Percentiles rank a stretch among this genome's conserved stretches.
Conservation (phyloP, 2,797 vertebrate genomes). For the Schizopygopsis pylzovi region DNA sequence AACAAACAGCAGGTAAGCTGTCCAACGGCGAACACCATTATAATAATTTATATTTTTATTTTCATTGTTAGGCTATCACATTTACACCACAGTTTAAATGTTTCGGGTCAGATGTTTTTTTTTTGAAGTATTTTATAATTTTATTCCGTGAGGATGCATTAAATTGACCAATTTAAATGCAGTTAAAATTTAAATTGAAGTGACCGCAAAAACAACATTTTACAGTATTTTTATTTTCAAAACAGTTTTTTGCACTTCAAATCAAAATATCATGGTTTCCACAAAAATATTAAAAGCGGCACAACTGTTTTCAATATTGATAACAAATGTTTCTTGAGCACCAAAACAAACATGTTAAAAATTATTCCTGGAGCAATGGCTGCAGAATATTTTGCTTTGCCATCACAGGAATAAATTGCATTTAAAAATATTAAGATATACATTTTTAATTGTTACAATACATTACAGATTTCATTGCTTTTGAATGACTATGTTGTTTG, state of each 20-base stretch:
- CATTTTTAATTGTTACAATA: too few relatives aligned
- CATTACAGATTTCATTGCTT: neutral
- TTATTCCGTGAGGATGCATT: neutral
- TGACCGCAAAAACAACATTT: neutral
- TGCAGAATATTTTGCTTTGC: too few relatives aligned
- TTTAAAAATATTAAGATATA: too few relatives aligned
- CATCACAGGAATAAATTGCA: too few relatives aligned
- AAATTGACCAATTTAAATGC: neutral
- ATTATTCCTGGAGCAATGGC: too few relatives aligned
- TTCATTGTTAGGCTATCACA: neutral
- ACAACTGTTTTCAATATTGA: neutral
- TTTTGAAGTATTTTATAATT: neutral
- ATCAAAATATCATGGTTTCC: neutral
- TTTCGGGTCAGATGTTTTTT: neutral
- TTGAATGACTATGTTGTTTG: neutral
- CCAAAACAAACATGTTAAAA: neutral
- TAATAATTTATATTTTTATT: neutral
- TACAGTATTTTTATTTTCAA: neutral
- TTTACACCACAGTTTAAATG: neutral
- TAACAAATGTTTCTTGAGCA: neutral
- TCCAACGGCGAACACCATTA: neutral
- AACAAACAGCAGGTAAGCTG: conserved; percentile 94
- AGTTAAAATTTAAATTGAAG: neutral
- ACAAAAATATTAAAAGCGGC: neutral
- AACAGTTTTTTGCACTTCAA: neutral